Conservation (phyloP, 2,113 vertebrate species). For the Bucco capensis region DNA sequence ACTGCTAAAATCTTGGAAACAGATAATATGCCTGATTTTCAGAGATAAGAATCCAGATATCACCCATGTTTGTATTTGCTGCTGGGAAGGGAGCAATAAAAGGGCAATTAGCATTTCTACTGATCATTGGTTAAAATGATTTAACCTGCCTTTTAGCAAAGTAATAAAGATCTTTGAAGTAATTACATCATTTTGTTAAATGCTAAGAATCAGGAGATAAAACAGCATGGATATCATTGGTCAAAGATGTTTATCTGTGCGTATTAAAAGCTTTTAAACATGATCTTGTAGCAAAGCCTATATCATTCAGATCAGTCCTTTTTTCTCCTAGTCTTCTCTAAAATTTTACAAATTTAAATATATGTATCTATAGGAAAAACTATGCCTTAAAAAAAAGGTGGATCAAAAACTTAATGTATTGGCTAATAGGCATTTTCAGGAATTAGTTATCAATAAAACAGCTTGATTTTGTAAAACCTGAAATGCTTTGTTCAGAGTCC, state of each 20-base stretch:
- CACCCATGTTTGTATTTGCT: constrained; percentile 40
- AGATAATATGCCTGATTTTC: constrained; percentile 40
- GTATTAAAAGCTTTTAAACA: not conserved
- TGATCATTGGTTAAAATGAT: constrained; percentile 56
- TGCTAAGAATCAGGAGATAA: constrained; percentile 46
- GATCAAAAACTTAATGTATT: not conserved
- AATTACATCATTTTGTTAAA: constrained; percentile 64
- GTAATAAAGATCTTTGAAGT: constrained; percentile 45
- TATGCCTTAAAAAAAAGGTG: not conserved
- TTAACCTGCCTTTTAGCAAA: constrained; percentile 32
- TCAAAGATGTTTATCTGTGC: not conserved
- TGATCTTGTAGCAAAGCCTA: not conserved
- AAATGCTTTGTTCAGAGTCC: not conserved
- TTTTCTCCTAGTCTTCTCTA: not conserved
- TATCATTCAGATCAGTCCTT: not conserved
- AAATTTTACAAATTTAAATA: not conserved
- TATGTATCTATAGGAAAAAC: not conserved
- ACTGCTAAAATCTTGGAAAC: not conserved
- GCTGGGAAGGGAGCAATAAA: constrained; percentile 38
- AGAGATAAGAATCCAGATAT: constrained; percentile 33
- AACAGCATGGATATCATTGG: not conserved
- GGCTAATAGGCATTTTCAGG: not conserved
- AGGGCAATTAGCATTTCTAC: constrained; percentile 52
- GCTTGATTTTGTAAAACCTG: not conserved
- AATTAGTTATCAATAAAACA: not conserved